Evolutionary conservation across 2,113 vertebrate genomes (phyloP).

Genomic region (Noctilio leporinus): DNA sequence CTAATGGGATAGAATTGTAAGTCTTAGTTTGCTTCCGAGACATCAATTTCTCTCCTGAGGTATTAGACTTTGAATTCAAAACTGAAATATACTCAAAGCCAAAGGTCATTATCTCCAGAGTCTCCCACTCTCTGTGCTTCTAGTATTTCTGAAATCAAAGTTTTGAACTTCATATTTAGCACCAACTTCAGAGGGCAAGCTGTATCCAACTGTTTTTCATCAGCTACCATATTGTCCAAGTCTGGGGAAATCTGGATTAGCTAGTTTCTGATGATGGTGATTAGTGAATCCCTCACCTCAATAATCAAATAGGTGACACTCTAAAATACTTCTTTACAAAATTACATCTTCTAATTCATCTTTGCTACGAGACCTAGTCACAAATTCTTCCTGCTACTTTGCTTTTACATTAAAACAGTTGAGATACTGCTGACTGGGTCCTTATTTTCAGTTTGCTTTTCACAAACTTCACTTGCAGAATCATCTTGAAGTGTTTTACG

Average conservation of each 20-base stretch:
- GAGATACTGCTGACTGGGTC: neutral
- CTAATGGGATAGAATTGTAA: neutral
- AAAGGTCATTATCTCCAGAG: slow-evolving; percentile 7
- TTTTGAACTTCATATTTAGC: slow-evolving; percentile 12
- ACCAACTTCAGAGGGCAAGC: neutral
- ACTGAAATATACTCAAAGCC: neutral
- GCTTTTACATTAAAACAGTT: neutral
- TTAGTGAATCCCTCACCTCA: neutral
- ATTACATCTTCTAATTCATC: neutral
- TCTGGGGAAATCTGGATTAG: neutral
- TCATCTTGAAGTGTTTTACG: neutral
- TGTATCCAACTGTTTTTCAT: neutral
- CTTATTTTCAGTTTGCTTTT: neutral
- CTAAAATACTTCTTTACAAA: slow-evolving; percentile 31
- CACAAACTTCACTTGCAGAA: slow-evolving; percentile 17
- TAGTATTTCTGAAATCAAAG: slow-evolving; percentile 30
- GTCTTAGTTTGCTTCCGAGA: slow-evolving; percentile 8
- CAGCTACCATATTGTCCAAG: neutral
- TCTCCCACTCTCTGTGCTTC: slow-evolving; percentile 10
- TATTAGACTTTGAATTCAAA: slow-evolving; percentile 12
- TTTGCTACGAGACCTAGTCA: slow-evolving; percentile 19
- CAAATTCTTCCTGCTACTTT: slow-evolving; percentile 36
- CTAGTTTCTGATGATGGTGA: neutral
- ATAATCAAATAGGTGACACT: neutral
- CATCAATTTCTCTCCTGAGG: neutral